Conservation (phyloP, 2,888 invertebrate species). For the Frankliniella intonsa region DNA sequence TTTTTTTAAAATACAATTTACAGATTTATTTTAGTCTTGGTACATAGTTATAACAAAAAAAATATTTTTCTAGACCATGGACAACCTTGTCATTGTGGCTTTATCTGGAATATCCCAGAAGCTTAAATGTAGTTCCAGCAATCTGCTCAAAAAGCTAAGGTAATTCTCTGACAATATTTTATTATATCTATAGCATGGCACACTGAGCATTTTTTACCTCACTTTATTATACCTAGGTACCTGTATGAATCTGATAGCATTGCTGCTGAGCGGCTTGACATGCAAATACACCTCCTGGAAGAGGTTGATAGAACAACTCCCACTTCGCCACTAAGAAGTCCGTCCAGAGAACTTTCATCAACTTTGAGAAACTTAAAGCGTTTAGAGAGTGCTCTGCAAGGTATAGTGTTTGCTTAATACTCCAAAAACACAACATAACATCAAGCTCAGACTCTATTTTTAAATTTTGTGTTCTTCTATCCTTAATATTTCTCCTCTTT, state of each 20-base stretch:
- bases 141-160: conserved; percentile 39
- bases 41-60: background rate
- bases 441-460: background rate
- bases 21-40: background rate
- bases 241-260: conserved; percentile 25
- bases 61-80: conserved; percentile 9
- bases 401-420: conserved; percentile 31
- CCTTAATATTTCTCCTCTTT: conserved; percentile 3
- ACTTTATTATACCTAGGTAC: background rate
- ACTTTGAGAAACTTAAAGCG: conserved; percentile 39
- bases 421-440: background rate
- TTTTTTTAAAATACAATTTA: background rate
- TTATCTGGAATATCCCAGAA: conserved; percentile 35
- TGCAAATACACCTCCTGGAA: conserved; percentile 26
- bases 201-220: background rate
- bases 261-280: conserved; percentile 21
- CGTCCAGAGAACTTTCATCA: conserved; percentile 39
- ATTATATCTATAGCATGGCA: background rate
- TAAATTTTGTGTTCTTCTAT: background rate
- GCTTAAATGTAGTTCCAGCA: conserved; percentile 37
- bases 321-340: conserved; percentile 37
- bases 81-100: conserved; percentile 31
- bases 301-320: conserved; percentile 19
- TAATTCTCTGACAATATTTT: conserved; percentile 28
- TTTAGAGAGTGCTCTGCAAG: conserved; percentile 38